Evolutionary conservation across 2,888 invertebrate species (phyloP), one percentile per base, ranked within the genome.

Genomic region (Cecidostiba fungosa): DNA sequence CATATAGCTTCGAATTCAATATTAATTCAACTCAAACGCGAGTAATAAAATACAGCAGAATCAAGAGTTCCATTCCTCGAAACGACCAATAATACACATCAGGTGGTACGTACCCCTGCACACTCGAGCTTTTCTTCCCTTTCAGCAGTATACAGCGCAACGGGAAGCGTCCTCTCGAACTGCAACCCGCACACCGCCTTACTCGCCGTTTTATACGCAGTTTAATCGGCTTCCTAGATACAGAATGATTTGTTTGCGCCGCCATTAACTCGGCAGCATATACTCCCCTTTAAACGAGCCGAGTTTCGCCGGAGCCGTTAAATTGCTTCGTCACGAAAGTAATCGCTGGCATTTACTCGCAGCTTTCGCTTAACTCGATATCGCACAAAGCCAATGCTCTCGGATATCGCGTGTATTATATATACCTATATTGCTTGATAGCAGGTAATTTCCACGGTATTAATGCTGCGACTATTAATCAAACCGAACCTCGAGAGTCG

Each of bases 281-380:
- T 74, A 72, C 43, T 23, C 26, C 23, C 72, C 43, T 72, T 72
- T 72, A 72, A 43, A 43, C 43, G 43, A 12, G 16, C 6, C 19
- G 66, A 26, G 29, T 26, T 66, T 66, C 72, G 39, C n/a, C 6
- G n/a, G 16, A 19, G 39, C 43, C 39, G 70, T 14, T 69, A 79
- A 88, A 88, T 88, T 88, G 88, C 86, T 86, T 85, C 84, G 74
- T 84, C 87, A 79, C 86, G 85, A 88, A 87, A 89, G 85, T 88
- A 87, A 89, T 89, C 88, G 86, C 88, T 82, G 79, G 80, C 86
- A 88, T 88, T 88, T 87, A 87, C 85, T 88, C 83, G 86, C 86
- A 43, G 72, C 39, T 72, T 85, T 84, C 87, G 87, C 87, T 88
- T 87, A 87, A 81, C 86, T 79, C 85, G 84, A 88, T n/a, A n/a